phyloP scores from a whole-genome alignment of 2,797 vertebrate species.

The Gorsachius magnificus region DNA sequence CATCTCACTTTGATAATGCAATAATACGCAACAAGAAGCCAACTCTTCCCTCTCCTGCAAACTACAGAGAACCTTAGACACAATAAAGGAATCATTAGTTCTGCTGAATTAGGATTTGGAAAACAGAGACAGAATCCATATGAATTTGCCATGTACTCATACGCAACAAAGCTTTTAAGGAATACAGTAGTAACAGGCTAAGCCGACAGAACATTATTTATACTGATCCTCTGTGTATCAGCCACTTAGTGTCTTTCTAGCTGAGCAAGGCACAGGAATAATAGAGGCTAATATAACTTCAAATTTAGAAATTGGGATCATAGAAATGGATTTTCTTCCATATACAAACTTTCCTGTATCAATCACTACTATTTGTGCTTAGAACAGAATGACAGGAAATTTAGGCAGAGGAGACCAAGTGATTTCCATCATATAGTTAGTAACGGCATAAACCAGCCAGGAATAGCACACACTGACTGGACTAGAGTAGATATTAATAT shows the following conservation, averaged over 20 bases:
- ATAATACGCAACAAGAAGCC: background rate
- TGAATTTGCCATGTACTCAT: background rate
- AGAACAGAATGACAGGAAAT: background rate
- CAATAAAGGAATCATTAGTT: background rate
- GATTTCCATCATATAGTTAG: background rate
- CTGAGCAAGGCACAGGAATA: background rate
- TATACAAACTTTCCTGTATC: background rate
- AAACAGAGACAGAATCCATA: background rate
- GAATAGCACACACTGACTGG: background rate
- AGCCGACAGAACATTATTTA: background rate
- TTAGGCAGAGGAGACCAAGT: background rate
- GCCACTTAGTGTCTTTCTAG: background rate
- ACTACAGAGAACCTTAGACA: background rate
- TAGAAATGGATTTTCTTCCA: background rate
- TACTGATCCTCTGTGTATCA: background rate
- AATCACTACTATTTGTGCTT: background rate
- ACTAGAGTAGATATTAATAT: background rate
- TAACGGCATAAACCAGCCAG: background rate
- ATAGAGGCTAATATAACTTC: background rate
- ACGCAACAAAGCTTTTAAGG: background rate
- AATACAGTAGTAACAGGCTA: background rate
- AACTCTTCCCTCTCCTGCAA: background rate
- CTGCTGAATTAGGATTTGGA: background rate
- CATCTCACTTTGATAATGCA: background rate
- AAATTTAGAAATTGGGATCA: background rate